phyloP scores from a whole-genome alignment of 2,113 vertebrate species.

The Syngnathoides biaculeatus region DNA sequence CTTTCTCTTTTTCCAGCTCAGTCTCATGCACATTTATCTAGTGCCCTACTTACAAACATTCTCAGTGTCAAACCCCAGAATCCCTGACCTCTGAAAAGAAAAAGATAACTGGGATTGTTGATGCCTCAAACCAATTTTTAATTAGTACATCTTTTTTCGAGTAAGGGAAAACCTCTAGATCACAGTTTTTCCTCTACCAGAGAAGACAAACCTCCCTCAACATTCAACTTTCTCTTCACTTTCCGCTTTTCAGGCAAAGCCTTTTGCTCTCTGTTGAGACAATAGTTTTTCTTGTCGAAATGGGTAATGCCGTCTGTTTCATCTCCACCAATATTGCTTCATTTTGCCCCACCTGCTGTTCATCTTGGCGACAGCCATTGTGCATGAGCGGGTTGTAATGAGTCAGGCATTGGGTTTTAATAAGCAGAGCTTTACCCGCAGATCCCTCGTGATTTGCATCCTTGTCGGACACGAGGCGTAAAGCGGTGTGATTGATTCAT shows the following conservation, averaged over 20 bases:
- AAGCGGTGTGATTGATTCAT: conserved; percentile 69
- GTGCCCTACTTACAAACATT: conserved; percentile 64
- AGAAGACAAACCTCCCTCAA: conserved; percentile 54
- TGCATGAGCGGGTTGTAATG: conserved; percentile 51
- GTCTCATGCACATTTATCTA: conserved; percentile 24
- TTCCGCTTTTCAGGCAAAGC: conserved; percentile 50
- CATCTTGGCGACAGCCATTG: conserved; percentile 51
- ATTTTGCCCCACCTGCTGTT: conserved; percentile 60
- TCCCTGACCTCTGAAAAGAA: conserved; percentile 46
- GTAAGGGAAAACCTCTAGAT: conserved; percentile 44
- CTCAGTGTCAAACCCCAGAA: conserved; percentile 50
- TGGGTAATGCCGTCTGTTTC: conserved; percentile 52
- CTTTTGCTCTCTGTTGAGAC: conserved; percentile 53
- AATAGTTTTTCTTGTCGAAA: conserved; percentile 36
- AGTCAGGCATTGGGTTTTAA: conserved; percentile 62
- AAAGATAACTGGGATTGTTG: conserved; percentile 58
- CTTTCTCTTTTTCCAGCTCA: conserved; percentile 20
- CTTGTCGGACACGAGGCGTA: conserved; percentile 63
- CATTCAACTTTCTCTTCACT: conserved; percentile 42
- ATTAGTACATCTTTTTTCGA: conserved; percentile 60
- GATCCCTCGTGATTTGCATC: conserved; percentile 71
- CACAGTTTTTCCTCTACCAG: conserved; percentile 50
- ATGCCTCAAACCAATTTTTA: conserved; percentile 55
- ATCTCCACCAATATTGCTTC: conserved; percentile 45
- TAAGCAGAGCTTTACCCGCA: conserved; percentile 64